Conservation (phyloP, 2,797 vertebrate genomes). For the Apodemus agrarius region DNA sequence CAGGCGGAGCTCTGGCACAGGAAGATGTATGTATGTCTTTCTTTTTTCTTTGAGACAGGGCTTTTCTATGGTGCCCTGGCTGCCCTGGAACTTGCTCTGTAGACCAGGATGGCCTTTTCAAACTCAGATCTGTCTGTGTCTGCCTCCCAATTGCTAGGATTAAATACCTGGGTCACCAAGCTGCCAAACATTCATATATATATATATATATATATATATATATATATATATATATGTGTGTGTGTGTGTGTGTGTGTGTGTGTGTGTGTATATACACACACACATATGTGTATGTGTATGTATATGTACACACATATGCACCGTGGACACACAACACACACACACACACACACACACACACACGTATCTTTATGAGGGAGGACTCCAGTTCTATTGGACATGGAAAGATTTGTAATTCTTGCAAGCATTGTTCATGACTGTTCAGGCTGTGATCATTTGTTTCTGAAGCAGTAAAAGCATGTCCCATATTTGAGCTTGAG, state of each 20-base stretch:
- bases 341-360: too few relatives aligned
- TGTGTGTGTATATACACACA: too few relatives aligned
- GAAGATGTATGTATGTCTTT: not conserved
- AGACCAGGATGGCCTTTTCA: not conserved
- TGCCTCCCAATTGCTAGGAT: not conserved
- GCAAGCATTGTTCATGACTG: not conserved
- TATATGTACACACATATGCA: too few relatives aligned
- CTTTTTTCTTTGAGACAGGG: not conserved
- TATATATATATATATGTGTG: too few relatives aligned
- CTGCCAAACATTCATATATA: not conserved
- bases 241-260: too few relatives aligned
- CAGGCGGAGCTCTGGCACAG: not conserved
- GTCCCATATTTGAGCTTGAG: conserved; percentile 69
- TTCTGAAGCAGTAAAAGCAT: conserved; percentile 69
- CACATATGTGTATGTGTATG: too few relatives aligned
- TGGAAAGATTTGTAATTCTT: conserved; percentile 59
- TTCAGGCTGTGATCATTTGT: conserved; percentile 59
- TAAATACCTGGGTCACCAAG: too few relatives aligned
- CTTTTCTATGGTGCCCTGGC: not conserved
- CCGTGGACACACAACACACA: too few relatives aligned
- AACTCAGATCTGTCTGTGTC: not conserved
- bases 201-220: too few relatives aligned
- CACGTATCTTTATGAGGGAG: conserved; percentile 57
- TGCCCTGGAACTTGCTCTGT: not conserved
- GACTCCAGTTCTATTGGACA: conserved; percentile 63